Evolutionary conservation across 2,113 vertebrate species (phyloP), one percentile per base, ranked within the genome.

Genomic region (Colaptes auratus): DNA sequence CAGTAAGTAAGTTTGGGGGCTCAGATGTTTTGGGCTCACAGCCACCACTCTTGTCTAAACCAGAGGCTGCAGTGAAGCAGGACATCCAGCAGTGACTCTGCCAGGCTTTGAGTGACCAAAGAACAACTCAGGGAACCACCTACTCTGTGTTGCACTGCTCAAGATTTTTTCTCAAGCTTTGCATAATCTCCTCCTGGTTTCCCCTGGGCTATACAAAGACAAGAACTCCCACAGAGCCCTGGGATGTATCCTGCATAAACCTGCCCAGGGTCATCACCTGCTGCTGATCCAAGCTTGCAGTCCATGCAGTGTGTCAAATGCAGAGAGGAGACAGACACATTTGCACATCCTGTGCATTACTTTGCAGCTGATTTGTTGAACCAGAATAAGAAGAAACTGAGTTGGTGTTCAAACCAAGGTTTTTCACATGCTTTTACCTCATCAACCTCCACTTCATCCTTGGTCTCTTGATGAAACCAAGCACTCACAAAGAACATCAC

Each of bases 381-480:
- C 5, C 18, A 94, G 65, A 77, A 53, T 7, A 64, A 71, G 20
- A 64, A 91, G 81, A 87, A 78, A 10, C 15, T 15, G 46, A 58
- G 52, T 7, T 70, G 27, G 46, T 27, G 31, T 59, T 74, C 61
- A 82, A 82, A 81, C 48, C 27, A 78, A 59, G 71, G 53, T 84
- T 75, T 87, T 89, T 64, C 31, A 84, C 67, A 84, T 17, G n/a
- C 30, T 91, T 84, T 89, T 48, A 56, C 74, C 42, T 64, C 42
- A 67, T 46, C 74, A 75, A 39, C 39, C 70, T 24, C 6, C 1
- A 69, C 70, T 88, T 86, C 59, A 46, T 76, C 30, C 13, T 39
- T 46, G 10, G 24, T 59, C 48, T 75, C n/a, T 24, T 59, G 39
- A 58, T 82, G 31, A n/a, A 79, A 48, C 35, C 69, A 60, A 30